Evolutionary conservation across 2,113 vertebrate genomes (phyloP).

Genomic region (Erpornis zantholeuca): DNA sequence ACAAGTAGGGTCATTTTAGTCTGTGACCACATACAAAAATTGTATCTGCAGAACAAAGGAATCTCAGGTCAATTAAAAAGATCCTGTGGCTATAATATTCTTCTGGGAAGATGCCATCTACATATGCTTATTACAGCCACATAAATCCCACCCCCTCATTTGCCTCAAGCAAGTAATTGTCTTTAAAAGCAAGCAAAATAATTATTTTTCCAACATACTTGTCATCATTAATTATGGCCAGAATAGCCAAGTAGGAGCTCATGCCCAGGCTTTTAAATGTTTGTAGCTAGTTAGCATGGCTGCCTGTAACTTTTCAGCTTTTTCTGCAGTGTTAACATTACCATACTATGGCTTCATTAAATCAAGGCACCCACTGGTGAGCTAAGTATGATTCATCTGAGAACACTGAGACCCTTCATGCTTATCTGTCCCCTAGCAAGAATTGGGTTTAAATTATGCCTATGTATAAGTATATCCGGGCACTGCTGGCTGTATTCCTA

Average conservation of each 20-base stretch:
- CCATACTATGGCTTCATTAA: constrained; percentile 26
- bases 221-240: constrained; percentile 56
- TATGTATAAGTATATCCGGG: background rate
- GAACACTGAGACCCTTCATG: background rate
- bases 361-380: constrained; percentile 20
- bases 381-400: background rate
- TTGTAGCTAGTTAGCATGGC: constrained; percentile 24
- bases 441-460: background rate
- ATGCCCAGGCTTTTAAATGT: constrained; percentile 26
- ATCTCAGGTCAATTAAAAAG: constrained; percentile 55
- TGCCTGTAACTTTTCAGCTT: constrained; percentile 12
- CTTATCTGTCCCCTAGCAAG: background rate
- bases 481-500: background rate
- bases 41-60: constrained; percentile 48
- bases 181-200: constrained; percentile 55
- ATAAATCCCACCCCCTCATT: constrained; percentile 40
- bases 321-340: background rate
- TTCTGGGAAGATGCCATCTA: constrained; percentile 46
- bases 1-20: constrained; percentile 42
- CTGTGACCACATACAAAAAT: constrained; percentile 40
- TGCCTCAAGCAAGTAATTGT: constrained; percentile 35
- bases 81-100: constrained; percentile 55
- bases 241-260: constrained; percentile 37
- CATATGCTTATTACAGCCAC: constrained; percentile 31
- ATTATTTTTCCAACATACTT: constrained; percentile 53